Conservation (phyloP, 1,140 invertebrate genomes). For the Wiebesia pumilae region DNA sequence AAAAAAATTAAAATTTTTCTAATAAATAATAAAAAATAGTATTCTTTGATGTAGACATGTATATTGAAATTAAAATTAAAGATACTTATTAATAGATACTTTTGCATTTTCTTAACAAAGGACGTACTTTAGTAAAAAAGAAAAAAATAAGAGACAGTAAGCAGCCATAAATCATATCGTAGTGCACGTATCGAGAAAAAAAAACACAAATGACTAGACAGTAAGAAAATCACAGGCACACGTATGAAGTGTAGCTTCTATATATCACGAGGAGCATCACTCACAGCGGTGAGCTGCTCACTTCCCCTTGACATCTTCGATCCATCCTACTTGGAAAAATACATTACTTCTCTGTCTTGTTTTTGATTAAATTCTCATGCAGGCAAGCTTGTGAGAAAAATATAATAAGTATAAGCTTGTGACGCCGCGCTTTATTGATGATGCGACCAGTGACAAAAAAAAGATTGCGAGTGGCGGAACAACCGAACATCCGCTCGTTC, state of each 20-base stretch:
- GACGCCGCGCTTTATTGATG: slow-evolving; percentile 44
- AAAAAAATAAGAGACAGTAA: background rate
- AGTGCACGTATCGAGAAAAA: background rate
- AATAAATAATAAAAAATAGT: no score
- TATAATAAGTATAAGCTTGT: slow-evolving; percentile 41
- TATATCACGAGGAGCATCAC: slow-evolving; percentile 21
- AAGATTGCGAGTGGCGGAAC: background rate
- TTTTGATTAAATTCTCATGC: slow-evolving; percentile 49
- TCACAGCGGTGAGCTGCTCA: background rate
- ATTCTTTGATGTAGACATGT: no score
- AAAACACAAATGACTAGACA: background rate
- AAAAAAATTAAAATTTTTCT: no score
- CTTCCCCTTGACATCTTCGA: slow-evolving; percentile 29
- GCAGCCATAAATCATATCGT: slow-evolving; percentile 33
- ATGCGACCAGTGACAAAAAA: slow-evolving; percentile 30
- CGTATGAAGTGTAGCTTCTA: background rate
- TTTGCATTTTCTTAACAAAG: background rate
- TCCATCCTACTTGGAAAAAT: slow-evolving; percentile 12
- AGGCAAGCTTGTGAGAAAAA: slow-evolving; percentile 5
- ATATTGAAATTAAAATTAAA: background rate
- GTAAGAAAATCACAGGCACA: slow-evolving; percentile 30
- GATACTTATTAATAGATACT: background rate
- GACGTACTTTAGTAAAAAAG: no score
- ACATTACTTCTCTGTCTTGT: slow-evolving; percentile 8
- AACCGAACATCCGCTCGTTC: background rate